These are phyloP conservation scores for Brotogeris chrysoptera DNA, from an alignment of 2,797 vertebrate species.

Conservation along the genomic window DNA sequence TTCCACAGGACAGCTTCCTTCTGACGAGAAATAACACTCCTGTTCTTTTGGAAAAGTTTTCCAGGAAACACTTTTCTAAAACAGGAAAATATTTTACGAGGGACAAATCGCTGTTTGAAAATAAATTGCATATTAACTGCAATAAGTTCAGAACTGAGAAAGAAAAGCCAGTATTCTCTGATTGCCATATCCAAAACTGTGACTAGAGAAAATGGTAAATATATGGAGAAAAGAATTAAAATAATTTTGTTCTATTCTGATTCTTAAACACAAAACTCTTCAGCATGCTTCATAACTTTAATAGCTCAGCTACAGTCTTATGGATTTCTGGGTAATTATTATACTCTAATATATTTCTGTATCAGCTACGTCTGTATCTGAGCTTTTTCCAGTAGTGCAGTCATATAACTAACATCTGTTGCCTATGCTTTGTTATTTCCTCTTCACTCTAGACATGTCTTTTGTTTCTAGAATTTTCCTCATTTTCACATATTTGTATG, in stretches of 20 bases:
- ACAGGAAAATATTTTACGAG: neutral
- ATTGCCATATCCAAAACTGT: neutral
- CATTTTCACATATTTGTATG: neutral
- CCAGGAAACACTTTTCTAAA: neutral
- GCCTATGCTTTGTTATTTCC: neutral
- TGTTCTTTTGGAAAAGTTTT: neutral
- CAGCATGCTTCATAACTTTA: neutral
- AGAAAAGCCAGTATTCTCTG: neutral
- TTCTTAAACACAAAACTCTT: constrained; percentile 1
- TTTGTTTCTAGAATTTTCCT: neutral
- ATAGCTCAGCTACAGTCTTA: neutral
- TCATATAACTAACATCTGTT: neutral
- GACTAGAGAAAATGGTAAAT: neutral
- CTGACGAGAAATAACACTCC: neutral
- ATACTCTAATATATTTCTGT: neutral
- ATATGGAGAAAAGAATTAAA: neutral
- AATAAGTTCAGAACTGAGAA: neutral
- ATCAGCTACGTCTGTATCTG: neutral
- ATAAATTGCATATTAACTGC: neutral
- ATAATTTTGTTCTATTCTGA: neutral
- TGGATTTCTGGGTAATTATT: constrained; percentile 27
- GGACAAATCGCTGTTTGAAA: neutral
- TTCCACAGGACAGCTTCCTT: neutral
- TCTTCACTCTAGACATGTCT: neutral
- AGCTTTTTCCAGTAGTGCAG: neutral